Evolutionary conservation across 2,797 vertebrate species (phyloP), one percentile per base, ranked within the genome.

Genomic region (Alcedo atthis): DNA sequence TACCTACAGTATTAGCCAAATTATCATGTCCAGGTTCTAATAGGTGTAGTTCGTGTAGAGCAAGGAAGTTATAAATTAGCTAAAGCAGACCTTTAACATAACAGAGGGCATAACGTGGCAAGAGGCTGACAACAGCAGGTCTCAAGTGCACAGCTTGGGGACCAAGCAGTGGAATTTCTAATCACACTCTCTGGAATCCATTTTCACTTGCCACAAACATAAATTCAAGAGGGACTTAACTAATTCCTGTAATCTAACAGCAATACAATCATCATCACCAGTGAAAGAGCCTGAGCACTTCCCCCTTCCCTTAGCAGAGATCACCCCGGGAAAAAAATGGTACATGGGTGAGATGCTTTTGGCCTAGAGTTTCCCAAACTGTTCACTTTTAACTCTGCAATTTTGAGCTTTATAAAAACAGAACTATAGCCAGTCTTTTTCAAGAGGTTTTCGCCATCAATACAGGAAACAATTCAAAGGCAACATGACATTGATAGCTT

Each of bases 401-500:
- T 95, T 96, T 94, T 89, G 89, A 88, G 92, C 82, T 91, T 85
- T 87, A 67, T 88, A 9, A 91, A 96, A 96, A 81, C 78, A 94
- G 33, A 92, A 95, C 22, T 93, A 79, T 19, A 80, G n/a, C 79
- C 90, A 87, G 81, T 62, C 81, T 93, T 90, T 92, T 74, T 87
- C 85, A 95, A 81, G 87, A 28, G 2, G 11, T 91, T 97, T 95
- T 94, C 85, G 79, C 81, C 86, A 92, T 94, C 90, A 81, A 59
- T 91, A 93, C 79, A 96, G 94, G 92, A 95, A 97, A 92, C 95
- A 90, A 92, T 94, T 95, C 93, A 94, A 87, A 95, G 78, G 92
- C 83, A 97, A 95, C 92, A 95, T 95, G 92, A 97, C 93, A 95
- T 66, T 96, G 95, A 95, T 95, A 92, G 85, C 55, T 95, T 96